Base-by-base conservation (phyloP, 2,797 vertebrate genomes). In the Paramormyrops hopkinsi region DNA sequence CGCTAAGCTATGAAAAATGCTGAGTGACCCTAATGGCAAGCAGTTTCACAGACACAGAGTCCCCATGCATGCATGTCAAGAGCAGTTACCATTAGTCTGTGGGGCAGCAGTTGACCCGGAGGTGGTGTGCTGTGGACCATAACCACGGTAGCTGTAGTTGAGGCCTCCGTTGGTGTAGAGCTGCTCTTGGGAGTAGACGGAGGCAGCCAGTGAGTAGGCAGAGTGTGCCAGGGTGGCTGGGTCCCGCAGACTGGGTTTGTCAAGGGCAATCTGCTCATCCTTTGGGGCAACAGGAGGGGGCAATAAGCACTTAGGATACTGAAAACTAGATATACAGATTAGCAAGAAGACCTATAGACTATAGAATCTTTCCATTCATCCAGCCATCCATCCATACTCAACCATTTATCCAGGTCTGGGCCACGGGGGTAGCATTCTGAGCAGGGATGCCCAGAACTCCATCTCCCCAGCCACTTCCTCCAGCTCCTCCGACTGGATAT, bases 161-260 rank as follows among this genome's bases (percentile, higher is more conserved):
- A 99, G 97, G 94, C 98, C 97, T 92, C 98, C 98, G 0, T 99
- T 99, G 97, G 98, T 98, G 91, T 98, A 99, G 94, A 98, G 97
- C 0, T 98, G 97, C 93, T 99, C 98, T 95, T 99, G 98, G 94
- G 97, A 96, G 93, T 97, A 98, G 90, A 98, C 97, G 83, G 98
- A 95, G 91, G 97, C 97, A 92, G 98, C 97, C 93, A 99, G 96
- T 92, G 97, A 94, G 90, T 98, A 98, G 92, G 97, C 96, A 89
- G 98, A 96, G 89, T 97, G 96, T 85, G 97, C 94, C 94, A 97
- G 94, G 89, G 97, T 92, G 90, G 97, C 92, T 0, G 97, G 92
- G 91, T 98, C 97, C 92, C 97, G 96, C 82, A 97, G 94, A 92
- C 88, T 99, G 98, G 0, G 99, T 98, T 98, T 99, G 84, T 6